Base-by-base conservation (phyloP, 2,888 invertebrate species). In the Pocota personata region DNA sequence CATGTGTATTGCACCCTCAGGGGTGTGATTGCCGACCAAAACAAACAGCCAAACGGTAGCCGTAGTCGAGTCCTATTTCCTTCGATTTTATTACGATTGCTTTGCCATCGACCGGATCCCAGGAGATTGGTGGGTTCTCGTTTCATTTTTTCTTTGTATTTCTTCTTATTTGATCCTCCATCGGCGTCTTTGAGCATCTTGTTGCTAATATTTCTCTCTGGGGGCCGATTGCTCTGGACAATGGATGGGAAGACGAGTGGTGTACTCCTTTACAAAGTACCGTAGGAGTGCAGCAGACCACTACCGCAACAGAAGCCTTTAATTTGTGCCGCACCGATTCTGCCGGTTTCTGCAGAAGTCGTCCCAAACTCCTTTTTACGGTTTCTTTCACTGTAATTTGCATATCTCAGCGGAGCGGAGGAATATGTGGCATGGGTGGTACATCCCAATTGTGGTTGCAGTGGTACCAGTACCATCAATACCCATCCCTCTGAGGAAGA, bases 291-390 rank as follows among this genome's bases (percentile, higher is more conserved):
- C 50, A 10, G 30, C 14, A 66, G 67, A 80, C 64, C 69, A 60
- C 46, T 58, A 76, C 62, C 52, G 37, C 37, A n/a, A 40, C 62
- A 76, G 80, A 60, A 76, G 52, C 46, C 82, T 82, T 82, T 82
- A 86, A 86, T 82, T 82, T 82, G 82, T 82, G 52, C 86, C 86
- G 86, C 86, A 86, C 72, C 76, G 71, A 82, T 80, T 71, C 69
- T 48, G 72, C 30, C 24, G 37, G 73, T 30, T 73, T 78, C 77
- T 46, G 52, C 71, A 55, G 64, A 76, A 84, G 50, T 76, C 55
- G 27, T 66, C 66, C 40, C 46, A 40, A 50, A 72, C 60, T 82
- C 52, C 72, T 62, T 69, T 66, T 71, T 66, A 60, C 57, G 58
- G 76, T 80, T 80, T 60, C 66, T 60, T 86, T 76, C 14, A 37